A percentile compares a stretch with the other conserved stretches of the same genome.
Evolutionary conservation across 2,888 invertebrate genomes (phyloP).

Genomic region (Callimorpha dominula): DNA sequence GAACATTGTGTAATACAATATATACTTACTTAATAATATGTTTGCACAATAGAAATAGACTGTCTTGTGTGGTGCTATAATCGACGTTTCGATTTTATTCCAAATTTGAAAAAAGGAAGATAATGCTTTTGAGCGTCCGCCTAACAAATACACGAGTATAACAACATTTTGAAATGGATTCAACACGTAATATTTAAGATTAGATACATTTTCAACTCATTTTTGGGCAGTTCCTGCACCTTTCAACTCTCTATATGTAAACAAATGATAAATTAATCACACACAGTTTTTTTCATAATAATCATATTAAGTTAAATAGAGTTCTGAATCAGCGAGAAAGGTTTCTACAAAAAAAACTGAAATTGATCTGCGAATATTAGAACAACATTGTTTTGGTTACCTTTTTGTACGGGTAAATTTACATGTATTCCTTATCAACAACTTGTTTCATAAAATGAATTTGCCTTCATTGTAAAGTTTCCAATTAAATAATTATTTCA

Average conservation of each 20-base stretch:
- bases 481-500: too few species aligned
- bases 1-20: neutral
- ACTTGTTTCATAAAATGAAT: too few species aligned
- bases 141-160: too few species aligned
- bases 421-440: too few species aligned
- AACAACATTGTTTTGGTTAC: neutral
- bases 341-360: neutral
- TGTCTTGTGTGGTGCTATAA: neutral
- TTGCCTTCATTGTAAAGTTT: too few species aligned
- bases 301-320: neutral
- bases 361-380: neutral
- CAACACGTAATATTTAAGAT: neutral
- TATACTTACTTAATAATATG: neutral
- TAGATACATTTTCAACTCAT: neutral
- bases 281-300: neutral
- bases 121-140: too few species aligned
- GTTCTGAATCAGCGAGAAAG: neutral
- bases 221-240: neutral
- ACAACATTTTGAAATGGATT: too few species aligned
- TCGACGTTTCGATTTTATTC: too few species aligned
- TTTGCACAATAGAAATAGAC: neutral
- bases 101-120: too few species aligned
- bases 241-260: neutral
- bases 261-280: neutral
- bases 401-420: too few species aligned